Evolutionary conservation across 2,113 vertebrate genomes (phyloP).

Genomic region (Seriola quinqueradiata): DNA sequence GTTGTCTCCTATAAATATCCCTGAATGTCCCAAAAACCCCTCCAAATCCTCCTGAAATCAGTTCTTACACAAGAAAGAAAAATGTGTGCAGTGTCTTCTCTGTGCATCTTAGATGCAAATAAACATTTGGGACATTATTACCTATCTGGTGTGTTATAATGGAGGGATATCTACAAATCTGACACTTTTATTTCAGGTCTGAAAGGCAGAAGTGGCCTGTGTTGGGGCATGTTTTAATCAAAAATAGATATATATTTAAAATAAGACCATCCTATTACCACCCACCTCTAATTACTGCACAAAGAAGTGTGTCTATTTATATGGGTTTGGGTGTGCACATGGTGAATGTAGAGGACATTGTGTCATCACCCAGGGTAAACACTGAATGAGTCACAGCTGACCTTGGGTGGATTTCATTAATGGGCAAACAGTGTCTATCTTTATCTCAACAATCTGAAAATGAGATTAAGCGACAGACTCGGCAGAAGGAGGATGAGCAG

Average conservation of each 20-base stretch:
- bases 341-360: conserved; percentile 41
- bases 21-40: no score
- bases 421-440: conserved; percentile 32
- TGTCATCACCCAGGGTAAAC: conserved; percentile 59
- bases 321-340: conserved; percentile 23
- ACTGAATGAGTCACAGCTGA: conserved; percentile 62
- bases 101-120: no score
- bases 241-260: not conserved
- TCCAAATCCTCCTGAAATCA: no score
- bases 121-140: not conserved
- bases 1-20: no score
- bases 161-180: not conserved
- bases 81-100: not conserved
- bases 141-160: not conserved
- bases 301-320: not conserved
- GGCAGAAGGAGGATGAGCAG: not conserved
- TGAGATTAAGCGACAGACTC: conserved; percentile 5
- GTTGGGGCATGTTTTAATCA: not conserved
- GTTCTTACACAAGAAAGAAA: no score
- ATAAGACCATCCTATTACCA: not conserved
- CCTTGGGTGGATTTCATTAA: conserved; percentile 71
- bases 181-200: not conserved
- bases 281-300: conserved; percentile 5
- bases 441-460: conserved; percentile 49
- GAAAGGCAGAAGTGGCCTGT: not conserved